Base-by-base conservation (phyloP, 2,888 invertebrate species). In the Polia nebulosa region DNA sequence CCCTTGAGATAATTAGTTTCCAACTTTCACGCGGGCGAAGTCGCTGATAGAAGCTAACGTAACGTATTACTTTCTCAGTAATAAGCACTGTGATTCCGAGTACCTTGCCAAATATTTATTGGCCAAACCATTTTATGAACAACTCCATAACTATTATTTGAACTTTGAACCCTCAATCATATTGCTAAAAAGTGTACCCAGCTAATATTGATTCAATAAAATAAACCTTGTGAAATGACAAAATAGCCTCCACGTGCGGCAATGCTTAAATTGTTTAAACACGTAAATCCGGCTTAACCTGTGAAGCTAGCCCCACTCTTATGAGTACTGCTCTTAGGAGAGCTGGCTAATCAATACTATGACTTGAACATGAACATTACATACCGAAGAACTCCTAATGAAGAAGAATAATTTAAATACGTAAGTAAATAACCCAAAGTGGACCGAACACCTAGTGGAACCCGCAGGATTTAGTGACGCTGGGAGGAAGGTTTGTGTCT, bases 71-170 rank as follows among this genome's bases (percentile, higher is more conserved):
- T 41, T 22, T 20, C 34, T 29, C 34, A 52, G 27, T 17, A 34
- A 5, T 62, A 3, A 29, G 34, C 7, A 11, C 11, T 71, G 39
- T 27, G n/a, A 22, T 41, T 47, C 25, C 15, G 6, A 60, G 13
- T 44, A 25, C 25, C 27, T 58, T 63, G 22, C 20, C 36, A 27
- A 59, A 72, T 29, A 58, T 41, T 32, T 20, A 49, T 56, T 56
- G 59, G 49, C 51, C 55, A 72, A n/a, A 39, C 32, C 17, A 13
- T 53, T 53, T 32, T 7, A 20, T 29, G 34, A n/a, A n/a, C n/a
- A n/a, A 49, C 34, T 47, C 11, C 34, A 41, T 69, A n/a, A 17
- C 32, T 49, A 49, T 60, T 9, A 34, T 32, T 60, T 70, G 47
- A 34, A 70, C 41, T 47, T 55, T 11, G 51, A 55, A 55, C 25